These are phyloP conservation scores for Protomyctophum bolini DNA, from an alignment of 2,113 vertebrate species.

Conservation along the genomic window DNA sequence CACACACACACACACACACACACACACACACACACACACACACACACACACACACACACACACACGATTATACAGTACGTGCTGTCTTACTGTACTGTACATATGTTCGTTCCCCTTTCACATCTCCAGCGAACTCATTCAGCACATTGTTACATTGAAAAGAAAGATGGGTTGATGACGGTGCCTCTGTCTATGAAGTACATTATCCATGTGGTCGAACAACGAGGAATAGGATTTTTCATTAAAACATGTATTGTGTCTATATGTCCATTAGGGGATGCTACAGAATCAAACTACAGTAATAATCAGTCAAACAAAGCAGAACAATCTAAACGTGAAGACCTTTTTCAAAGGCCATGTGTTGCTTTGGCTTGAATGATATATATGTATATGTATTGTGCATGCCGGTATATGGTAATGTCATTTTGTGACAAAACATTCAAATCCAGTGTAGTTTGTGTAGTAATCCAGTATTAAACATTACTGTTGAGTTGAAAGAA, in stretches of 20 bases:
- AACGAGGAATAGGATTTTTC: neutral
- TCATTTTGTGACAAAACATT: neutral
- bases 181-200: neutral
- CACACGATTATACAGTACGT: too few species aligned
- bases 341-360: neutral
- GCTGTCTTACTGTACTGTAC: too few species aligned
- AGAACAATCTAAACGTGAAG: neutral
- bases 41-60: too few species aligned
- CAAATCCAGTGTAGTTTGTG: too few species aligned
- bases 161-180: neutral
- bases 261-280: slow-evolving; percentile 75
- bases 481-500: neutral
- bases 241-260: slow-evolving; percentile 50
- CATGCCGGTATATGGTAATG: neutral
- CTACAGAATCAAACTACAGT: slow-evolving; percentile 66
- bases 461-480: neutral
- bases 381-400: neutral
- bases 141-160: too few species aligned
- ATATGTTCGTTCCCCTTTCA: too few species aligned
- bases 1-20: neutral
- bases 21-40: too few species aligned
- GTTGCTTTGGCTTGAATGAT: neutral
- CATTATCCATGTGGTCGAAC: neutral
- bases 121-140: neutral
- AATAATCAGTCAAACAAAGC: slow-evolving; percentile 32